phyloP scores from a whole-genome alignment of 2,113 vertebrate genomes.

The Mesembrinibis cayennensis region DNA sequence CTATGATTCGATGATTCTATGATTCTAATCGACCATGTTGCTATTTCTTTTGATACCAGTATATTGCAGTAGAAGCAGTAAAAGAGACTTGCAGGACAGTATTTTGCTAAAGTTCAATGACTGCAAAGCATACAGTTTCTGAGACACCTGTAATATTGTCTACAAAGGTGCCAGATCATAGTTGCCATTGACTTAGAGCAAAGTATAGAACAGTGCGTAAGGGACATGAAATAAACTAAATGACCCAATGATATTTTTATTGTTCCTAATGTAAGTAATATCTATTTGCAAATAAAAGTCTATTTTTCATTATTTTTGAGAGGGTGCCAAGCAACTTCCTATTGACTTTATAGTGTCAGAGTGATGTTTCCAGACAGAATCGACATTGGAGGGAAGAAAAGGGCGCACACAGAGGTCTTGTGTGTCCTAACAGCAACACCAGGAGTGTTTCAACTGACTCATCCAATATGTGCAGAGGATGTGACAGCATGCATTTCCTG shows the following conservation, averaged over 20 bases:
- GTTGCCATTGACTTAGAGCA: not conserved
- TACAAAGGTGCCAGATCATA: not conserved
- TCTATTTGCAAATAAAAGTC: not conserved
- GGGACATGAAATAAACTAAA: not conserved
- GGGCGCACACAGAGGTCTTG: not conserved
- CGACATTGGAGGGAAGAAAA: not conserved
- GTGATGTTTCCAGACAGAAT: not conserved
- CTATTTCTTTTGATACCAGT: not conserved
- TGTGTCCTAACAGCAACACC: not conserved
- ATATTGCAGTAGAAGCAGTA: not conserved
- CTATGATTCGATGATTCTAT: too few relatives aligned
- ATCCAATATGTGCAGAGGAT: not conserved
- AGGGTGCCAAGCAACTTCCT: not conserved
- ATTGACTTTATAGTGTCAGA: not conserved
- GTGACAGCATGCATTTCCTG: not conserved
- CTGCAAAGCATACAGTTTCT: not conserved
- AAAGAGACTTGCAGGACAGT: not conserved
- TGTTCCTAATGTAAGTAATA: not conserved
- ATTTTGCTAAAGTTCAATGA: not conserved
- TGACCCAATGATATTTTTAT: not conserved
- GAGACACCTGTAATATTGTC: not conserved
- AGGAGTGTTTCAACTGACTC: not conserved
- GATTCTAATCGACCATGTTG: not conserved
- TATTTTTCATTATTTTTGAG: not conserved
- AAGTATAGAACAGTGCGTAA: not conserved